A percentile compares a stretch with the other conserved stretches of the same genome.
phyloP scores from a whole-genome alignment of 1,140 invertebrate genomes.

The Hermetia illucens region DNA sequence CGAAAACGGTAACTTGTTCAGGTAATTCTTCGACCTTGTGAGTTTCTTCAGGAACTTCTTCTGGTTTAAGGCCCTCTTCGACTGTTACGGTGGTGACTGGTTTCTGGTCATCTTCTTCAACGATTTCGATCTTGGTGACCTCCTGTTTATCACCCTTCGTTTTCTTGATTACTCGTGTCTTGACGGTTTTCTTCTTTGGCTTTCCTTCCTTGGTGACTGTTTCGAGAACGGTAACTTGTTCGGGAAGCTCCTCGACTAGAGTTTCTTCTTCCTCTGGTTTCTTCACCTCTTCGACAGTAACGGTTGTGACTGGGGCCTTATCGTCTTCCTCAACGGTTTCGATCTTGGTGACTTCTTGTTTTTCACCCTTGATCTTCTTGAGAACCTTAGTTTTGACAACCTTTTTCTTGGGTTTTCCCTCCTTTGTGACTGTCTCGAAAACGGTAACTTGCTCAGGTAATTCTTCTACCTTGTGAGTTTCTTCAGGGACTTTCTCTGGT shows the following conservation, averaged over 20 bases:
- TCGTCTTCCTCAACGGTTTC: slow-evolving; percentile 18
- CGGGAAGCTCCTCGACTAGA: slow-evolving; percentile 12
- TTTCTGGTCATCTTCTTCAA: slow-evolving; percentile 16
- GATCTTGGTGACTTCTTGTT: slow-evolving; percentile 18
- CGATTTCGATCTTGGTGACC: slow-evolving; percentile 12
- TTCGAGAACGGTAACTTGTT: slow-evolving; percentile 23
- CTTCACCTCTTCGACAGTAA: slow-evolving; percentile 13
- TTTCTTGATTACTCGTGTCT: slow-evolving; percentile 9
- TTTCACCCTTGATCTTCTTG: slow-evolving; percentile 13
- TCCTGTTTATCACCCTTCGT: slow-evolving; percentile 7
- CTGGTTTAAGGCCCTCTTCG: slow-evolving; percentile 16
- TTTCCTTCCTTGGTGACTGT: slow-evolving; percentile 10
- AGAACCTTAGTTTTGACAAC: slow-evolving; percentile 19
- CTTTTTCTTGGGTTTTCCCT: slow-evolving; percentile 14
- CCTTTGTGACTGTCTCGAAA: slow-evolving; percentile 4
- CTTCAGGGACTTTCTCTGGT: not conserved
- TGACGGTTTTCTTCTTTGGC: slow-evolving; percentile 10
- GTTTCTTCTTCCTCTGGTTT: slow-evolving; percentile 4
- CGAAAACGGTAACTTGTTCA: slow-evolving; percentile 7
- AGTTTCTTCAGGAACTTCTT: slow-evolving; percentile 12
- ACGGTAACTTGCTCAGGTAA: slow-evolving; percentile 2
- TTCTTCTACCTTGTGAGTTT: slow-evolving; percentile 8
- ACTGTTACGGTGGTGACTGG: slow-evolving; percentile 13
- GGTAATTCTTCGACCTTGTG: slow-evolving; percentile 2
- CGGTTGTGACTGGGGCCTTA: slow-evolving; percentile 14